Evolutionary conservation across 1,140 invertebrate species (phyloP).

Genomic region (Lucilia sericata): DNA sequence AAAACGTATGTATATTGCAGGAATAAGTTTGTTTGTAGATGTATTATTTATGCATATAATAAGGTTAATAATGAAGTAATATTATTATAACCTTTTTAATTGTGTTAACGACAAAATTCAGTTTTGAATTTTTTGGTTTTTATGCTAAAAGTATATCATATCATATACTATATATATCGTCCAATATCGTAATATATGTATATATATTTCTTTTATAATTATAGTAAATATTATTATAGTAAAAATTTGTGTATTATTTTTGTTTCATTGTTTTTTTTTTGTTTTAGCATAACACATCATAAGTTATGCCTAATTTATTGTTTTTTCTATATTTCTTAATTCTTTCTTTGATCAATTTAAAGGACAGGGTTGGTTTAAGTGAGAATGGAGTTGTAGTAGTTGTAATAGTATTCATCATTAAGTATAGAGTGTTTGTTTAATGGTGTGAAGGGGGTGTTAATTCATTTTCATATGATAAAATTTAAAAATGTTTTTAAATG

Average conservation of each 20-base stretch:
- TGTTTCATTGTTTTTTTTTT: background rate
- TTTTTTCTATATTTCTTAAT: background rate
- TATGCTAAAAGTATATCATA: background rate
- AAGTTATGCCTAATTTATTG: background rate
- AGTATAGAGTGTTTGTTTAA: background rate
- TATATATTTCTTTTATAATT: background rate
- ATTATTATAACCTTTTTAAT: background rate
- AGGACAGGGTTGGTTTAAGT: background rate
- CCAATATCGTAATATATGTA: background rate
- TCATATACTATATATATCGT: background rate
- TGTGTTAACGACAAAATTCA: background rate
- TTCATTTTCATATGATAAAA: constrained; percentile 19
- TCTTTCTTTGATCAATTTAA: background rate
- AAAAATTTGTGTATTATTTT: background rate
- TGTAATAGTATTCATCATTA: background rate
- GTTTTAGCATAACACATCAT: background rate
- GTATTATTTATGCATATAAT: background rate
- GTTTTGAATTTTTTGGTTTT: background rate
- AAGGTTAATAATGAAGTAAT: background rate
- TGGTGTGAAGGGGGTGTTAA: constrained; percentile 21
- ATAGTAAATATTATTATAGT: constrained; percentile 5
- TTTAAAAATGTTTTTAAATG: constrained; percentile 12
- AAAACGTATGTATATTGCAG: background rate
- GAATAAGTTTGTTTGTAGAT: background rate
- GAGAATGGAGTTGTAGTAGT: background rate